Evolutionary conservation across 2,888 invertebrate genomes (phyloP).

Genomic region (Deilephila elpenor): DNA sequence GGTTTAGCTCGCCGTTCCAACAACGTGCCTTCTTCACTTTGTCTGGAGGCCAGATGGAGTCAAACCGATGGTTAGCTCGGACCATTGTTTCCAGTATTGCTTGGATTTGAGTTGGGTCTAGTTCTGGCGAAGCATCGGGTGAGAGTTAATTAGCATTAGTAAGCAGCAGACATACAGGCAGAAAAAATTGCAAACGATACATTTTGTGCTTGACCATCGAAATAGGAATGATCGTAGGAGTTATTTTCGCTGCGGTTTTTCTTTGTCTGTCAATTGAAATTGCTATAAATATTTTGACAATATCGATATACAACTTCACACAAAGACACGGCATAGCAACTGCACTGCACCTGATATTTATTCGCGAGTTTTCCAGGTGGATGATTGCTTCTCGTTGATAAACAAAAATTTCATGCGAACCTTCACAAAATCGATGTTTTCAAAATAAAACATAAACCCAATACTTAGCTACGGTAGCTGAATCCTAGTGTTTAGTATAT

Average conservation of each 20-base stretch:
- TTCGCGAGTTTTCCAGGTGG: too few relatives aligned
- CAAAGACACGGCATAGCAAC: too few relatives aligned
- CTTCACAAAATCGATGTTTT: too few relatives aligned
- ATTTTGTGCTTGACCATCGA: background rate
- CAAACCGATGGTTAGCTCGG: constrained; percentile 67
- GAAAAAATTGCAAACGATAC: background rate
- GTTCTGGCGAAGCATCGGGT: constrained; percentile 72
- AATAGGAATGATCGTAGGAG: too few relatives aligned
- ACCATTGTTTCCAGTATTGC: constrained; percentile 75
- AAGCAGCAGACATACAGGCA: constrained; percentile 33
- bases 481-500: background rate
- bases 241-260: too few relatives aligned
- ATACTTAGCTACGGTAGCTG: background rate
- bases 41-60: constrained; percentile 72
- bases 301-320: background rate
- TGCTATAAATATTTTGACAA: background rate
- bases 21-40: constrained; percentile 55
- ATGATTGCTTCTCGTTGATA: too few relatives aligned
- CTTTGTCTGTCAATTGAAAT: too few relatives aligned
- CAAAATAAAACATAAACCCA: background rate
- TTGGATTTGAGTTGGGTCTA: constrained; percentile 76
- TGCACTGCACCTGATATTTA: too few relatives aligned
- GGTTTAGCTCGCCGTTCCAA: constrained; percentile 73
- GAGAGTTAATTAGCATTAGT: constrained; percentile 63
- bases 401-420: too few relatives aligned